Evolutionary conservation across 2,797 vertebrate species (phyloP).

Genomic region (Chrysocyon brachyurus): DNA sequence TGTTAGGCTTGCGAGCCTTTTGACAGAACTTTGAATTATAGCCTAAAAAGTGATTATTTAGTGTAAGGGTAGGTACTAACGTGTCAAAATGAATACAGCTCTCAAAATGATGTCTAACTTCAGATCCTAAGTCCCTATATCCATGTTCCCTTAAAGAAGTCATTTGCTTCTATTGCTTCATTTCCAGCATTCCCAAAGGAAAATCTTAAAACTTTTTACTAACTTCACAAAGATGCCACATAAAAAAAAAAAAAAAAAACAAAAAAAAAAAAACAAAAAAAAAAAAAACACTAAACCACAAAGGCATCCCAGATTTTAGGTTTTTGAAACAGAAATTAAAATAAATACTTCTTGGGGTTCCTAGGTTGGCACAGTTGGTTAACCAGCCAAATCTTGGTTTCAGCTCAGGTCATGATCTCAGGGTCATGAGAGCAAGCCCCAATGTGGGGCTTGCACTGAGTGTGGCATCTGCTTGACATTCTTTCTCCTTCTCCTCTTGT

Average conservation of each 20-base stretch:
- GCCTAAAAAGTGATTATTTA: slow-evolving; percentile 35
- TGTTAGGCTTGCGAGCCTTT: slow-evolving; percentile 29
- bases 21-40: slow-evolving; percentile 67
- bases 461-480: neutral
- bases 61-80: neutral
- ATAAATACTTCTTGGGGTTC: neutral
- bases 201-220: neutral
- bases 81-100: neutral
- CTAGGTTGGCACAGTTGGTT: neutral
- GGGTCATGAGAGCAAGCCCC: neutral
- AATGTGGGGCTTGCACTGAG: neutral
- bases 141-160: neutral
- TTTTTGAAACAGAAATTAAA: neutral
- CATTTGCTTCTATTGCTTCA: neutral
- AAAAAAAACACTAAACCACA: neutral
- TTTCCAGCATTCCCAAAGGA: neutral
- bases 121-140: neutral
- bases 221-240: neutral
- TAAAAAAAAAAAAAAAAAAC: neutral
- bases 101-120: neutral
- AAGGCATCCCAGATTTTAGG: neutral
- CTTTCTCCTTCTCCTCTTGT: neutral
- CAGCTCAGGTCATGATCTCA: neutral
- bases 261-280: neutral
- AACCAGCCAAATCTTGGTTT: neutral